A percentile compares a stretch with the other conserved stretches of the same genome.
These are phyloP conservation scores for Cyrtonyx montezumae DNA, from an alignment of 2,113 vertebrate genomes.

Conservation along the genomic window DNA sequence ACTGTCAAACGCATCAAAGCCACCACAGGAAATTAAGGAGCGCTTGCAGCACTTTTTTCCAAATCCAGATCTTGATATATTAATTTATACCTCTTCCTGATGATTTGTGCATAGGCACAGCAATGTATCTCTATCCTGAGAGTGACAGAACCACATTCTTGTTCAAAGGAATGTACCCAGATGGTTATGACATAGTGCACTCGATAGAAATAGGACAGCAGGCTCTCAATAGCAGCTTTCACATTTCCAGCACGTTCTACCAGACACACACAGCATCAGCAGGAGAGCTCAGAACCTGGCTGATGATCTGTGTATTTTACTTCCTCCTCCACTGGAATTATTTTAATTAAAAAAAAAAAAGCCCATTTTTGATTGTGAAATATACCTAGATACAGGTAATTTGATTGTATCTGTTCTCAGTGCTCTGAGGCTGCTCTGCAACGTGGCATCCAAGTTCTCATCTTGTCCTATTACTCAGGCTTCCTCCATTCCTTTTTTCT, in stretches of 20 bases:
- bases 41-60: neutral
- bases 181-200: neutral
- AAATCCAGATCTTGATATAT: neutral
- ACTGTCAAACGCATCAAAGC: neutral
- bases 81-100: neutral
- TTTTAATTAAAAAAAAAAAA: slow-evolving; percentile 37
- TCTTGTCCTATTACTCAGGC: slow-evolving; percentile 24
- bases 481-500: slow-evolving; percentile 9
- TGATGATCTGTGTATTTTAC: neutral
- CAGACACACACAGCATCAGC: neutral
- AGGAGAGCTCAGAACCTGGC: neutral
- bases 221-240: neutral
- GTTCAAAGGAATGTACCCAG: neutral
- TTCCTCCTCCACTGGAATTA: slow-evolving; percentile 17
- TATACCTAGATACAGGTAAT: slow-evolving; percentile 4
- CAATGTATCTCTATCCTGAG: rapidly evolving
- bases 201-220: neutral
- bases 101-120: neutral
- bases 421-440: slow-evolving; percentile 16
- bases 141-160: rapidly evolving
- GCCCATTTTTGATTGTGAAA: slow-evolving; percentile 48
- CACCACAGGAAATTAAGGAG: neutral
- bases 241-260: neutral
- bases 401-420: slow-evolving; percentile 43
- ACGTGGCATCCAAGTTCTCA: neutral